Conservation (phyloP, 2,888 invertebrate genomes). For the Ganaspis brasiliensis region DNA sequence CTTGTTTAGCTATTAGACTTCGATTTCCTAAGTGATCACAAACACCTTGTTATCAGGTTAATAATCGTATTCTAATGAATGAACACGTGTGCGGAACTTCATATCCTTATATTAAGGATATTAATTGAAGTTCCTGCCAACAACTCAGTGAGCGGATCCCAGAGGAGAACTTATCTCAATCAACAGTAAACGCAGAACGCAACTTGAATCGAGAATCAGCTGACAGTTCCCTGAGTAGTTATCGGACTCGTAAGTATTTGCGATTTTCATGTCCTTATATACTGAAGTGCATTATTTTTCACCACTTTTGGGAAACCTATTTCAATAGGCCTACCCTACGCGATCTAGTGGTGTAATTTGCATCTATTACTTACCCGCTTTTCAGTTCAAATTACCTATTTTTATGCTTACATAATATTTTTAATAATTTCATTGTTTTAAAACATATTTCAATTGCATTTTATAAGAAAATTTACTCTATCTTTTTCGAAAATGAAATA, state of each 20-base stretch:
- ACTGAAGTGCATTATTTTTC: neutral
- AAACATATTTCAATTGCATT: no score
- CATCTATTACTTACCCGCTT: neutral
- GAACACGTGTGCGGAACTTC: slow-evolving; percentile 13
- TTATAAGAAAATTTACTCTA: no score
- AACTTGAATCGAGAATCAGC: neutral
- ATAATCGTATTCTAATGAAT: slow-evolving; percentile 15
- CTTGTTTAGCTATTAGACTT: neutral
- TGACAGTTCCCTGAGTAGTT: slow-evolving; percentile 26
- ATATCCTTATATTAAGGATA: neutral
- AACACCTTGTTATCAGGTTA: neutral
- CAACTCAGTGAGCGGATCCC: neutral
- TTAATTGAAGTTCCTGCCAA: neutral
- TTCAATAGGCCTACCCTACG: neutral
- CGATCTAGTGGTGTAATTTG: neutral
- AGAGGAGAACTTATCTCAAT: slow-evolving; percentile 15
- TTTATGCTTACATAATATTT: no score
- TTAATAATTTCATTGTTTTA: no score
- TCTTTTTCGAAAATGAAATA: no score
- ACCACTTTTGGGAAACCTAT: neutral
- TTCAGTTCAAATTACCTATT: neutral
- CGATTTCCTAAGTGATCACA: slow-evolving; percentile 5
- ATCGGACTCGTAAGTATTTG: neutral
- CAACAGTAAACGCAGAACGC: neutral
- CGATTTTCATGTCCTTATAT: neutral